Percentiles rank a stretch among this genome's conserved stretches.
These are phyloP conservation scores for Holacanthus passer DNA, from an alignment of 2,113 vertebrate genomes.

Conservation along the genomic window DNA sequence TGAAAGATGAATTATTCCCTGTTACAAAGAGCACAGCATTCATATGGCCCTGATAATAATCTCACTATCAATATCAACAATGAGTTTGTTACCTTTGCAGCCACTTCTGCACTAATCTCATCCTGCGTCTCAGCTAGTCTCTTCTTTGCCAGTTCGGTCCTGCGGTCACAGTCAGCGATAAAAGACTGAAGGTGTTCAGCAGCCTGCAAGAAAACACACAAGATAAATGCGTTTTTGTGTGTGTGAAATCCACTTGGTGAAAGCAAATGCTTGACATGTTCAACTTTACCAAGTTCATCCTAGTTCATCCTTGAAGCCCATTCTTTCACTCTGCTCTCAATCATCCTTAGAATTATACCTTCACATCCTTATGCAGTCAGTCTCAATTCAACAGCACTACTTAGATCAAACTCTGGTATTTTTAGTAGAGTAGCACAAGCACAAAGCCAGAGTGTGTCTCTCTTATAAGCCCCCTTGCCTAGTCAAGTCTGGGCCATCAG, in stretches of 20 bases:
- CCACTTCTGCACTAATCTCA: conserved; percentile 99
- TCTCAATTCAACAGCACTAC: not conserved
- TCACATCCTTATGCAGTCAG: not conserved
- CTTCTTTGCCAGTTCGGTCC: conserved; percentile 98
- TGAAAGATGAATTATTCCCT: not conserved
- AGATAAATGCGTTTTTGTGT: not conserved
- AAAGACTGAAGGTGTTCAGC: conserved; percentile 98
- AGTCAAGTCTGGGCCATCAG: not conserved
- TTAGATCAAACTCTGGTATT: not conserved
- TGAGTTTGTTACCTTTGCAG: conserved; percentile 89
- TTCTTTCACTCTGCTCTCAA: not conserved
- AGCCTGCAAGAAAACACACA: conserved; percentile 82
- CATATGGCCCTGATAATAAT: not conserved
- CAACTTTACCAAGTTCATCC: too few species aligned
- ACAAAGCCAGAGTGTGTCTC: not conserved
- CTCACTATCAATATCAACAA: not conserved
- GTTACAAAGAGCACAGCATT: not conserved
- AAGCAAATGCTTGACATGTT: too few species aligned
- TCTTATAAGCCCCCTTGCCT: not conserved
- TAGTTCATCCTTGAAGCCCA: not conserved
- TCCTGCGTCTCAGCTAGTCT: conserved; percentile 98
- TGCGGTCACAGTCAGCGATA: conserved; percentile 96
- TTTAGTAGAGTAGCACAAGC: not conserved
- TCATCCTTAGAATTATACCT: not conserved
- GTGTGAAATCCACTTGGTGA: not conserved